These are phyloP conservation scores for Dicrostonyx torquatus DNA, from an alignment of 2,797 vertebrate species.

Conservation along the genomic window DNA sequence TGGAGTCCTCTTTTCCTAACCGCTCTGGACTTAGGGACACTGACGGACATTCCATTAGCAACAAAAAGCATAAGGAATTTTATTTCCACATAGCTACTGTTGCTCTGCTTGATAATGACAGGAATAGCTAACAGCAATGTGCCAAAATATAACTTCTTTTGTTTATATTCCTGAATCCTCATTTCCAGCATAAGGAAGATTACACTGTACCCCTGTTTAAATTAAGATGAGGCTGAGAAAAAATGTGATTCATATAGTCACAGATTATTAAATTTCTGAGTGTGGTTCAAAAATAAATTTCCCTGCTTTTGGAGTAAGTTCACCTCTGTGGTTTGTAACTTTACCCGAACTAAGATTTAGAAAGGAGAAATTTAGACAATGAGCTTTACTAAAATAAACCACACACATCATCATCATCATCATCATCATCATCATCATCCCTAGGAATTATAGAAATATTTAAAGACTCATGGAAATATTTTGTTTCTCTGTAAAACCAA, in stretches of 20 bases:
- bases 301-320: not conserved
- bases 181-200: not conserved
- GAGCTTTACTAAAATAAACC: not conserved
- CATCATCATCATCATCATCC: not conserved
- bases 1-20: too few relatives aligned
- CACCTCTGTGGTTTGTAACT: not conserved
- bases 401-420: too few relatives aligned
- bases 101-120: not conserved
- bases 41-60: not conserved
- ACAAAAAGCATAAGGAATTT: not conserved
- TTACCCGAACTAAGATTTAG: not conserved
- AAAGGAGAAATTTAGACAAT: not conserved
- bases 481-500: constrained; percentile 9
- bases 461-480: not conserved
- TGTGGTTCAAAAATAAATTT: not conserved
- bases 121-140: not conserved
- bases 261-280: not conserved
- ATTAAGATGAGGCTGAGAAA: not conserved
- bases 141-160: not conserved
- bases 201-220: not conserved
- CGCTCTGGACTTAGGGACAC: not conserved
- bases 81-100: not conserved
- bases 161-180: not conserved
- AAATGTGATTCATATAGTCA: not conserved
- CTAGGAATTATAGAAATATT: constrained; percentile 46